Evolutionary conservation across 2,797 vertebrate genomes (phyloP), one percentile per base, ranked within the genome.

Genomic region (Chaetodon trifasciatus): DNA sequence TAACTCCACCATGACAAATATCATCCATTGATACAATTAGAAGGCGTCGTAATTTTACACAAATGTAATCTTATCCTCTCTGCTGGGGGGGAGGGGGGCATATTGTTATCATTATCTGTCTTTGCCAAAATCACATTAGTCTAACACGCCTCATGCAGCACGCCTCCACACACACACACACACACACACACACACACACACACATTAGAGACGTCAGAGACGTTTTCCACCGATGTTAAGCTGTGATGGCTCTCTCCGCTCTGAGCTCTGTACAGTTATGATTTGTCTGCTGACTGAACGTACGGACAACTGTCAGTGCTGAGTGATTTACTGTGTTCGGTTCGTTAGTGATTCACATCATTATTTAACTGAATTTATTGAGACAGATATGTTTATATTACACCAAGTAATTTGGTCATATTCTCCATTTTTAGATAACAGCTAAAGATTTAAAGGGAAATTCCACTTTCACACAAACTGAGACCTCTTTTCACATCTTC

Each of bases 1-100:
- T 86, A 78, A 83, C 70, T 74, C 65, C 63, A 58, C 81, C 70
- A 64, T 87, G 79, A 81, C 66, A 80, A 81, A 88, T 69, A 79
- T 80, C 76, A 76, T 79, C 79, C 50, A 78, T 28, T 81, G 65
- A 79, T 70, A 57, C 66, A 74, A 82, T 84, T 84, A 88, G 67
- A 23, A 86, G 64, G 61, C 11, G 2, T 62, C 1, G 50, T 80
- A 28, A 81, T 83, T 71, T 74, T 75, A 81, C 78, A 83, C 68
- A 68, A 55, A 81, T 44, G 61, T 77, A 82, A 87, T 87, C 74
- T 81, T 8, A 77, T 66, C 52, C 40, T 77, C 44, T 67, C 23
- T 0, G 19, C 21, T 3, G 44, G 23, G 64, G 1, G 15, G 0
- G 10, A 73, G 46, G 47, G 46, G 42, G 1, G 13, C 44, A 15